Conservation (phyloP, 2,888 invertebrate species). For the Macaria liturata region DNA sequence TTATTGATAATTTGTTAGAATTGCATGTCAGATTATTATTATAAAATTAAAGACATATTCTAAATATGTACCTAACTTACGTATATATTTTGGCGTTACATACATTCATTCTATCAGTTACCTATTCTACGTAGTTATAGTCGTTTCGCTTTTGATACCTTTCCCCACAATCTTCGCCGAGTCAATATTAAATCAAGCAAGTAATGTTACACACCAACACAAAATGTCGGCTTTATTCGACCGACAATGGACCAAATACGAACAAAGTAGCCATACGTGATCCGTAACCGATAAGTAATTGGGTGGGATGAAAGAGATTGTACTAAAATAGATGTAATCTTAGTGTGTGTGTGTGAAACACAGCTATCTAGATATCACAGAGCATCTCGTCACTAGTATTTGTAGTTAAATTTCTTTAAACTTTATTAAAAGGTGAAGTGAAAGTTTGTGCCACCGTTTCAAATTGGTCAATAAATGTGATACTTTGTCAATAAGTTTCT, state of each 20-base stretch:
- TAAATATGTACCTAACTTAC: too few species aligned
- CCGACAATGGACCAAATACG: slow-evolving; percentile 3
- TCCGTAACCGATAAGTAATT: slow-evolving; percentile 12
- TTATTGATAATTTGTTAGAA: too few species aligned
- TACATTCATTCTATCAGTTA: too few species aligned
- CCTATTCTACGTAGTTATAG: background rate
- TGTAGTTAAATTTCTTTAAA: too few species aligned
- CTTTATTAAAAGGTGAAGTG: too few species aligned
- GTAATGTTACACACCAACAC: slow-evolving; percentile 4
- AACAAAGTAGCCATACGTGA: slow-evolving; percentile 2
- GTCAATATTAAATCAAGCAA: slow-evolving; percentile 10
- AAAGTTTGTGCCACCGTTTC: too few species aligned
- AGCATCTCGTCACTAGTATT: too few species aligned
- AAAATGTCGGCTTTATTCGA: slow-evolving; percentile 2
- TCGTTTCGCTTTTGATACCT: background rate
- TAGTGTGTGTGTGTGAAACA: background rate
- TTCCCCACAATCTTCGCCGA: background rate
- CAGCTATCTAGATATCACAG: background rate
- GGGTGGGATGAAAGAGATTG: slow-evolving; percentile 1
- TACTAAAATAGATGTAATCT: background rate
- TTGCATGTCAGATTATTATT: too few species aligned
- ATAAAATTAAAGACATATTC: too few species aligned
- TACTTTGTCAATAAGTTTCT: too few species aligned
- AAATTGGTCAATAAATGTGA: too few species aligned
- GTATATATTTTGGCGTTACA: too few species aligned